Conservation (phyloP, 1,140 invertebrate species). For the Atta colombica region DNA sequence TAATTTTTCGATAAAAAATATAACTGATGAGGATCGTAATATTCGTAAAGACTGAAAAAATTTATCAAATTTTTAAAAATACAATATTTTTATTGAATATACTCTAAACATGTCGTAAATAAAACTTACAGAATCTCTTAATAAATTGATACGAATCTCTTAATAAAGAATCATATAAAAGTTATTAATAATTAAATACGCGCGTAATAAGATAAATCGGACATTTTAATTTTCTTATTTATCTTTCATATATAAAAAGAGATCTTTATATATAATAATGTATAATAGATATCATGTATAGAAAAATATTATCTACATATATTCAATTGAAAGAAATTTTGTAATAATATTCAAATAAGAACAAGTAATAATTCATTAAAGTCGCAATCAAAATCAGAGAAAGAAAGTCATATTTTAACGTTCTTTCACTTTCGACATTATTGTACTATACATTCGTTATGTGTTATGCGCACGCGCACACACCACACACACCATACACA, state of each 20-base stretch:
- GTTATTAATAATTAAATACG: background rate
- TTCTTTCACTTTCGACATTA: background rate
- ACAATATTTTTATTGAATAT: constrained; percentile 76
- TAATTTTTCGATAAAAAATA: background rate
- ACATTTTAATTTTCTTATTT: background rate
- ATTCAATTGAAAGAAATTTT: background rate
- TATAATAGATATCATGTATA: background rate
- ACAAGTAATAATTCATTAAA: background rate
- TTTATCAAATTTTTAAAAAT: constrained; percentile 67
- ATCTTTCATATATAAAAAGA: background rate
- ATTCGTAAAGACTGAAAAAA: background rate
- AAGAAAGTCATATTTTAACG: constrained; percentile 1
- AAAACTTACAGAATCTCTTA: constrained; percentile 5
- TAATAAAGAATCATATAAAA: constrained; percentile 4
- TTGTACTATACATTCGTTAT: background rate
- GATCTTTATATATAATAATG: background rate
- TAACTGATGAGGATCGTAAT: background rate
- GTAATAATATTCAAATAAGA: constrained; percentile 2
- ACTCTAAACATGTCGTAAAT: constrained; percentile 45
- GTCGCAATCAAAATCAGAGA: background rate
- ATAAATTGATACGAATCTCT: constrained; percentile 15
- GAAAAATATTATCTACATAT: background rate
- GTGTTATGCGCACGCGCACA: too few relatives aligned
- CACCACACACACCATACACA: too few relatives aligned
- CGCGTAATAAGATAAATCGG: background rate